Base-by-base conservation (phyloP, 23 tunicate species). In the Halocynthia roretzi region DNA sequence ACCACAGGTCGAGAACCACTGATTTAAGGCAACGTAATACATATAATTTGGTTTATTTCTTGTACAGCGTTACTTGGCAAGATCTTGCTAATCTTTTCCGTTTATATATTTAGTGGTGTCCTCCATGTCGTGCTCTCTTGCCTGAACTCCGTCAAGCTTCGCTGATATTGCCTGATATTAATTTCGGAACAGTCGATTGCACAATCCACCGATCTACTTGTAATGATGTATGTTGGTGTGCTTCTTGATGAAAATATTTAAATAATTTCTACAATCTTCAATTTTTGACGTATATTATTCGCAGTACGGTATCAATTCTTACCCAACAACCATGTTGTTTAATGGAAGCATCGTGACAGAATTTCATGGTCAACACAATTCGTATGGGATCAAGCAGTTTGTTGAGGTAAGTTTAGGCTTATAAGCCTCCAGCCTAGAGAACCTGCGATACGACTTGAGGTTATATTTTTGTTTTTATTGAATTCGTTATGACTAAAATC, bases 141-240 rank as follows among this genome's bases (percentile, higher is more conserved):
- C 99, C 99, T 8, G 95, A 94, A 62, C 69, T 94, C 0, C 76
- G 99, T 55, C 72, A 81, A 71, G 95, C 87, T 40, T 87, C 99
- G 0, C 61, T 11, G 31, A 63, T 50, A 21, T 61, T 94, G 48
- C 54, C 62, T 19, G 66, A 72, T 50, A 84, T 87, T 71, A 88
- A 82, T 23, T 88, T 94, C 67, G 98, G 92, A 12, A 86, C 98
- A 19, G 68, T 92, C 17, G 98, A 92, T 54, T 92, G 98, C 76
- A 83, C 88, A 17, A 52, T 50, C 75, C 82, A 81, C 53, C 31
- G 53, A 0, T 73, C 71, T 49, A 62, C 85, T 67, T 91, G 97
- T 52, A 40, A 77, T 11, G 40, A 72, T 67, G 97, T 91, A 23
- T 77, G 86, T 73, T 48, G 5, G 2, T 67, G 71, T 14, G 20